Base-by-base conservation (phyloP, 2,888 invertebrate genomes). In the Conistra vaccinii region DNA sequence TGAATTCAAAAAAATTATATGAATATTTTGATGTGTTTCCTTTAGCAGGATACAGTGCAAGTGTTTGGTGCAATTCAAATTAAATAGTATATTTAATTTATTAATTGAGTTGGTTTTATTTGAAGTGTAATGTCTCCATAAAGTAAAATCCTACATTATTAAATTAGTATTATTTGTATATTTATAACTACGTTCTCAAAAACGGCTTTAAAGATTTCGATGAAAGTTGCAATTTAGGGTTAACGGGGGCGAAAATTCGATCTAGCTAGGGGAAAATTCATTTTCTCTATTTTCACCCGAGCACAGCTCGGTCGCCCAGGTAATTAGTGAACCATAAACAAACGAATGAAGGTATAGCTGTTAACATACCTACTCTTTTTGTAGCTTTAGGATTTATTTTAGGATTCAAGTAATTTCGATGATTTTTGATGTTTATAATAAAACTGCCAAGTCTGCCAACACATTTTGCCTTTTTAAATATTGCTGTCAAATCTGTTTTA, bases 1-100 rank as follows among this genome's bases (percentile, higher is more conserved):
- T 80, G 57, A 9, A 60, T 62, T 69, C 61, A 32, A 3, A 14
- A 68, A 53, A 65, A 70, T 48, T 48, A 57, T 70, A 61, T 58
- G 9, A 29, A 53, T 58, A 23, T 63, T 35, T 70, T 68, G 14
- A 17, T 68, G 10, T 51, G 23, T 57, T 55, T 62, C 35, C 32
- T 66, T 2, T 39, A 26, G 5, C 6, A 60, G 17, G 3, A 12
- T 45, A 60, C 14, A 12, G 32, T 35, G n/a, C 17, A 53, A 61
- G n/a, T 45, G 1, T 35, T 69, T 26, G 17, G 45, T 35, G 55
- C n/a, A 12, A 20, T 55, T 55, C n/a, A 17, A 65, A 55, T 35
- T 66, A 0, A 35, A 55, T n/a, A 32, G 14, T 23, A 26, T 26
- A 42, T 20, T 6, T n/a, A 10, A 7, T 58, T 6, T 32, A 32